Conservation (phyloP, 2,888 invertebrate species). For the Drosophila maculinotata region DNA sequence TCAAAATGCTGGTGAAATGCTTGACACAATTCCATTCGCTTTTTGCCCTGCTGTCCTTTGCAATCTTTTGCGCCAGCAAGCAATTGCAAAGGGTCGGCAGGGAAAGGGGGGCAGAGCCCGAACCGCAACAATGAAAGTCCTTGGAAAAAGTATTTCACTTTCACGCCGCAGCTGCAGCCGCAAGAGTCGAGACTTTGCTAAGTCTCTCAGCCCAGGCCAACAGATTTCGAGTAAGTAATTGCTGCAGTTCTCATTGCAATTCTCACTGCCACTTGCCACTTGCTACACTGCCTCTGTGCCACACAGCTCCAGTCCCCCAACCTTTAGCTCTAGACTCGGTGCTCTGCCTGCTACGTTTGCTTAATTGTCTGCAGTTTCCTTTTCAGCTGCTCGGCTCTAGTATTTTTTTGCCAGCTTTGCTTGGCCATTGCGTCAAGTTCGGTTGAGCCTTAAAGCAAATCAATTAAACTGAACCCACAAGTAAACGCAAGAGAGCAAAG, state of each 20-base stretch:
- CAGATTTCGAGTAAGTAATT: conserved; percentile 77
- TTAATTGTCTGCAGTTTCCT: conserved; percentile 76
- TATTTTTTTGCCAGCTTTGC: conserved; percentile 26
- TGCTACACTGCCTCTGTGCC: conserved; percentile 9
- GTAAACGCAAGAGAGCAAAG: conserved; percentile 34
- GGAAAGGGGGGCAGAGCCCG: conserved; percentile 6
- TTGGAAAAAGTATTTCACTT: conserved; percentile 75
- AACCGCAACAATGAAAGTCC: conserved; percentile 74
- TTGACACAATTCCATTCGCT: conserved; percentile 65
- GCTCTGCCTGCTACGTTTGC: conserved; percentile 42
- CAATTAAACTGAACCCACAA: conserved; percentile 69
- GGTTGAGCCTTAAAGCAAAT: conserved; percentile 69
- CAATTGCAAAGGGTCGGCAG: conserved; percentile 7
- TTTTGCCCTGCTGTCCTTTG: conserved; percentile 20
- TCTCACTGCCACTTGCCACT: conserved; percentile 36
- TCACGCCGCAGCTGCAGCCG: conserved; percentile 61
- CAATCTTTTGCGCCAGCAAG: conserved; percentile 52
- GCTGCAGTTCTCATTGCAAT: conserved; percentile 63
- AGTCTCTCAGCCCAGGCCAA: conserved; percentile 35
- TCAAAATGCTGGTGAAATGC: conserved; percentile 54
- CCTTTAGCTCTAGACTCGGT: background rate
- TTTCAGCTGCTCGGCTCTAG: conserved; percentile 44
- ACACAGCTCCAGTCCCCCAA: no score
- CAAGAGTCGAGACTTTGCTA: conserved; percentile 56
- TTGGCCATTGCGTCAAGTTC: conserved; percentile 41